Percentiles rank a stretch among this genome's conserved stretches.
Conservation (phyloP, 2,113 vertebrate species). For the Acanthochromis polyacanthus region DNA sequence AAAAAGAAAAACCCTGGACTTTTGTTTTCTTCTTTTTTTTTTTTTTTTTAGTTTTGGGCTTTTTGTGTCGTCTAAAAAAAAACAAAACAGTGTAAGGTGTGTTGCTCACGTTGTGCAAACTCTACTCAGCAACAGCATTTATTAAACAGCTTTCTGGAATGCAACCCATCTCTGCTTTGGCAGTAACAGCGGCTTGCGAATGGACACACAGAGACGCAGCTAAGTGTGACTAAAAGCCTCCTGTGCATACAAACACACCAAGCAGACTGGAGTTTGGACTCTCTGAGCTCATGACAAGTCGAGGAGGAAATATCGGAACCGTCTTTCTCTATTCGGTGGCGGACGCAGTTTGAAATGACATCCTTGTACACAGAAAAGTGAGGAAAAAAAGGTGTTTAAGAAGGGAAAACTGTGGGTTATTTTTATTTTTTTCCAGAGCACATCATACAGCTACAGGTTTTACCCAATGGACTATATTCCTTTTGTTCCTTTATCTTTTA, state of each 20-base stretch:
- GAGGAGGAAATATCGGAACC: background rate
- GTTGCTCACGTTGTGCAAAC: conserved; percentile 29
- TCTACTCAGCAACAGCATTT: conserved; percentile 54
- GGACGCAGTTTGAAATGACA: conserved; percentile 25
- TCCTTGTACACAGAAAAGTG: background rate
- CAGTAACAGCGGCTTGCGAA: background rate
- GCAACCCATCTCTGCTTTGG: conserved; percentile 22
- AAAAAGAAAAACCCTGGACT: conserved; percentile 60
- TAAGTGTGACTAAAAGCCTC: conserved; percentile 18
- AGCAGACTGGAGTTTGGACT: conserved; percentile 27
- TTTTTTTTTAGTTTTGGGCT: conserved; percentile 49
- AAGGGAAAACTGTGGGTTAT: conserved; percentile 43
- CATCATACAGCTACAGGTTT: conserved; percentile 68
- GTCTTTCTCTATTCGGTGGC: background rate
- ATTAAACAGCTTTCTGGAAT: conserved; percentile 47
- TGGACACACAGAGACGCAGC: conserved; percentile 32
- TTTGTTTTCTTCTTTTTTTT: conserved; percentile 61
- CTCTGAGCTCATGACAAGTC: conserved; percentile 21
- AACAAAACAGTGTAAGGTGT: conserved; percentile 24
- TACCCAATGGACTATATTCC: conserved; percentile 53
- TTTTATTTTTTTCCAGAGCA: conserved; percentile 54
- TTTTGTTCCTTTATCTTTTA: conserved; percentile 49
- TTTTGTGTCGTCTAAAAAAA: conserved; percentile 61
- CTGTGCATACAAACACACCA: conserved; percentile 10
- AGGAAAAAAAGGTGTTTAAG: conserved; percentile 29